phyloP scores from a whole-genome alignment of 2,113 vertebrate genomes.

The Euleptes europaea region DNA sequence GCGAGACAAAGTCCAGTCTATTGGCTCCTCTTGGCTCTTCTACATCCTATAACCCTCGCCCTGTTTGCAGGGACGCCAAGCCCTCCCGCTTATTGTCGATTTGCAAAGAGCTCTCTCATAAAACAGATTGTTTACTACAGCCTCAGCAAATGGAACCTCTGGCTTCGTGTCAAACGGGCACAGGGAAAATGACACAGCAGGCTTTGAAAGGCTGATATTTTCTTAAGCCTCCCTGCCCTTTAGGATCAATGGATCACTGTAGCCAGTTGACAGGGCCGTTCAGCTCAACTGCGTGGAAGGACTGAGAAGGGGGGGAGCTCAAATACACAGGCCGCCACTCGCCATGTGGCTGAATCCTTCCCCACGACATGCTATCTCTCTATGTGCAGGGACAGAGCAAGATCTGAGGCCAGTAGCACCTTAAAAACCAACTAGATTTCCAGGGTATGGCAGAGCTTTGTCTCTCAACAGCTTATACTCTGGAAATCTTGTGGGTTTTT shows the following conservation, averaged over 20 bases:
- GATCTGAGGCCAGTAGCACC: not conserved
- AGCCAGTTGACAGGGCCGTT: not conserved
- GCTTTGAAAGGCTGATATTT: slow-evolving; percentile 15
- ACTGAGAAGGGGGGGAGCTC: not conserved
- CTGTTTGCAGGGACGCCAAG: not conserved
- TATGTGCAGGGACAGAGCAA: not conserved
- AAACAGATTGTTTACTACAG: not conserved
- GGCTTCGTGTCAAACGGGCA: not conserved
- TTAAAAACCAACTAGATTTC: not conserved
- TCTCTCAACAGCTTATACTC: no score
- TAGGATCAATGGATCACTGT: slow-evolving; percentile 39
- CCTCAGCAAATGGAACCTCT: not conserved
- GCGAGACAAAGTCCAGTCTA: no score
- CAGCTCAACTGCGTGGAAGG: not conserved
- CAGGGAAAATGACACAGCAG: not conserved
- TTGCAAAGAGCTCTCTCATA: not conserved
- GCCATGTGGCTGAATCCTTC: no score
- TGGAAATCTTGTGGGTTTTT: no score
- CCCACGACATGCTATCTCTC: not conserved
- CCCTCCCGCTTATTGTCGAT: not conserved
- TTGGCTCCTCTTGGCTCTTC: not conserved
- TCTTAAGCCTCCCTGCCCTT: slow-evolving; percentile 38
- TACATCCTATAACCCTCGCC: not conserved
- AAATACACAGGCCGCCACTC: not conserved
- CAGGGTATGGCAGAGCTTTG: no score